These are phyloP conservation scores for Fissipunctia ypsillon DNA, from an alignment of 2,888 invertebrate species.

Conservation along the genomic window DNA sequence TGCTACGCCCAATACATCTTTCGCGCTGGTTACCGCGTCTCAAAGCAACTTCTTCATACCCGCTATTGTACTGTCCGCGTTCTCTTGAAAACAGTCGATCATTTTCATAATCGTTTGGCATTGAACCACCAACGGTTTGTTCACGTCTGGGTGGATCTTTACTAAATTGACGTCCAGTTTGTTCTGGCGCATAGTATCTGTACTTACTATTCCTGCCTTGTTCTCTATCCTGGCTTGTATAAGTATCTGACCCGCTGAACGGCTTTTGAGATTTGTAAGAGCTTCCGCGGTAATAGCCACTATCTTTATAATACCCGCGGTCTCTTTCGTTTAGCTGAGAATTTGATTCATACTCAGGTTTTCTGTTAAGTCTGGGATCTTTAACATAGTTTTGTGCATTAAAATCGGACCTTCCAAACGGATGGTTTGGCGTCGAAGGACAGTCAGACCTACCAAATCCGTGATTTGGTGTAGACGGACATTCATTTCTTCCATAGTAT, in stretches of 20 bases:
- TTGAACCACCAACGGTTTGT: constrained; percentile 28
- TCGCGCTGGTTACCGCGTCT: constrained; percentile 70
- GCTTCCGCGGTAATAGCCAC: constrained; percentile 58
- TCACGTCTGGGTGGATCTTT: constrained; percentile 54
- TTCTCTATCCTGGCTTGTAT: constrained; percentile 71
- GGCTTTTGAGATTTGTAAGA: constrained; percentile 69
- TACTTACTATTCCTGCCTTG: constrained; percentile 71
- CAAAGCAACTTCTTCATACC: constrained; percentile 65
- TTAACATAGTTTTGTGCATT: constrained; percentile 68
- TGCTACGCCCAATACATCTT: constrained; percentile 70
- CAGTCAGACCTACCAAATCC: constrained; percentile 66
- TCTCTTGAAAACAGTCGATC: constrained; percentile 63
- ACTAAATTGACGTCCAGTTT: constrained; percentile 46
- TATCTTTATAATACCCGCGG: constrained; percentile 73
- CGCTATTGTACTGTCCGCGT: constrained; percentile 59
- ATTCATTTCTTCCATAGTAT: constrained; percentile 69
- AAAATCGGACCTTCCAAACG: constrained; percentile 63
- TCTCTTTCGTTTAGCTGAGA: constrained; percentile 73
- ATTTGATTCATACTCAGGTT: constrained; percentile 74
- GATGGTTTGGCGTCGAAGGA: constrained; percentile 47
- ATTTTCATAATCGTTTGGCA: constrained; percentile 58
- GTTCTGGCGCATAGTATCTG: constrained; percentile 54
- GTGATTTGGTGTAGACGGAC: constrained; percentile 64
- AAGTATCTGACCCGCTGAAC: constrained; percentile 65
- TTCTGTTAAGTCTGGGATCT: constrained; percentile 82